Evolutionary conservation across 1,140 invertebrate genomes (phyloP), one percentile per base, ranked within the genome.

Genomic region (Calephelis virginiensis): DNA sequence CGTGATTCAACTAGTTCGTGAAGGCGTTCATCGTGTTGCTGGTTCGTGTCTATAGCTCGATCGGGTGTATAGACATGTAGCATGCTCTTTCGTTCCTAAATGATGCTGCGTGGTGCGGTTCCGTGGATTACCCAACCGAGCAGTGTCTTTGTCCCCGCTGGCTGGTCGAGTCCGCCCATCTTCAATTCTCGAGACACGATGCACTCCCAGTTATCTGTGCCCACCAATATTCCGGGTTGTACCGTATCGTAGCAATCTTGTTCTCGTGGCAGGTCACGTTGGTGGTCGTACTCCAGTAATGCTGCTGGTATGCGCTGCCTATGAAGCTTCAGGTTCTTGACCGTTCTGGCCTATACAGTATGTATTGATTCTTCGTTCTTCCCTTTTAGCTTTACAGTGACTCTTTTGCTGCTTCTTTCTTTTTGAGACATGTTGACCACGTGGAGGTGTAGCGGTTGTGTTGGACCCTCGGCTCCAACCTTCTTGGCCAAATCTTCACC

Each of bases 151-250:
- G 67, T 71, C 12, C 67, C 67, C 11, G 65, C 72, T 0, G 72
- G 72, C 56, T 69, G 47, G 8, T 46, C 56, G 9, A 10, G 48
- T 10, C 47, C 49, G 5, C 72, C 72, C 8, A 17, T 61, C 6
- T 45, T 28, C 13, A 74, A 28, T 53, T 69, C 13, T 45, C 64
- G 14, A 8, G 69, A 62, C 7, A 74, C 56, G 12, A 69, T 74
- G 1, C 61, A 49, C 6, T 74, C 49, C 69, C 69, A 71, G 12
- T 74, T 38, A 49, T 74, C 72, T 6, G 63, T 28, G 0, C 67
- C 72, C 13, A 74, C 66, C 1, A 71, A 46, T 1, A 69, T 61
- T 2, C 63, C n/a, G 6, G 66, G 62, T 7, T 53, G 38, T 8
- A 40, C 43, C 37, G 50, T 45, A 7, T 56, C 63, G 8, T 64